phyloP scores from a whole-genome alignment of 2,888 invertebrate species.

The Lycia hirtaria region DNA sequence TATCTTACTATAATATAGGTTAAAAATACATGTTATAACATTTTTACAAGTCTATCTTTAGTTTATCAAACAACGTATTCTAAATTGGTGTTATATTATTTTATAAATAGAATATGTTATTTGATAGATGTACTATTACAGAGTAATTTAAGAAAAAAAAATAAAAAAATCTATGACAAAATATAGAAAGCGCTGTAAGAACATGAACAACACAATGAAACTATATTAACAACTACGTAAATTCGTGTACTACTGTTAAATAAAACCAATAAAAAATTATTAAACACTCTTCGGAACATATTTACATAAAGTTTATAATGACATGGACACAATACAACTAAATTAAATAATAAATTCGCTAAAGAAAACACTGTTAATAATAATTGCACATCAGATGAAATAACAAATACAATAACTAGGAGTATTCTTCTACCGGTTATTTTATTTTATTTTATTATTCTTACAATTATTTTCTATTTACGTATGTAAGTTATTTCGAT shows the following conservation, averaged over 20 bases:
- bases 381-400: slow-evolving; percentile 71
- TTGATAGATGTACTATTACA: slow-evolving; percentile 55
- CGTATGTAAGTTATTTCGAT: slow-evolving; percentile 75
- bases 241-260: slow-evolving; percentile 61
- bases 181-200: slow-evolving; percentile 59
- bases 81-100: slow-evolving; percentile 43
- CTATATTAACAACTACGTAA: slow-evolving; percentile 42
- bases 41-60: slow-evolving; percentile 85
- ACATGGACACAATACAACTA: slow-evolving; percentile 64
- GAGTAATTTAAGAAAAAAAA: slow-evolving; percentile 61
- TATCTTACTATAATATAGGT: slow-evolving; percentile 85
- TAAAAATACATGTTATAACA: slow-evolving; percentile 85
- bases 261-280: slow-evolving; percentile 40
- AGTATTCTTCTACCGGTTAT: slow-evolving; percentile 77
- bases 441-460: slow-evolving; percentile 64
- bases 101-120: slow-evolving; percentile 54
- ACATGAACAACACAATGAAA: slow-evolving; percentile 57
- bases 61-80: slow-evolving; percentile 66
- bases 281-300: slow-evolving; percentile 74
- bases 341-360: slow-evolving; percentile 80
- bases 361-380: slow-evolving; percentile 65
- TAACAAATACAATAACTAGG: slow-evolving; percentile 74
- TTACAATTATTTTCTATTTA: slow-evolving; percentile 80
- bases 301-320: slow-evolving; percentile 66
- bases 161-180: slow-evolving; percentile 58